These are phyloP conservation scores for Laspeyria flexula DNA, from an alignment of 2,888 invertebrate genomes.

Conservation along the genomic window DNA sequence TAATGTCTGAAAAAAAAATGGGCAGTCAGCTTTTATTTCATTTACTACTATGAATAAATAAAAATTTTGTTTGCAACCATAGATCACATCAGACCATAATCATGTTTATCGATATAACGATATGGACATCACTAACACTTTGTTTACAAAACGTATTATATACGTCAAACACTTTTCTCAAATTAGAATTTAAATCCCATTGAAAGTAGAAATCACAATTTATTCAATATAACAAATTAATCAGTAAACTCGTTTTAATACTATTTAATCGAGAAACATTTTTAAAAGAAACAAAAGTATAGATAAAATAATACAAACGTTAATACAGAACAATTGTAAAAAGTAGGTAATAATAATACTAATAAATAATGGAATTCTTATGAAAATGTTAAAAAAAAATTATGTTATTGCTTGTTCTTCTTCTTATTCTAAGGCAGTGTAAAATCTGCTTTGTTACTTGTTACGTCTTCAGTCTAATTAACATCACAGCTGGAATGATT, in stretches of 20 bases:
- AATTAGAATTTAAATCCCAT: no score
- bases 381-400: slow-evolving; percentile 23
- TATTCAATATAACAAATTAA: slow-evolving; percentile 8
- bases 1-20: no score
- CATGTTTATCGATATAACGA: no score
- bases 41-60: no score
- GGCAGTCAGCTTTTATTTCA: no score
- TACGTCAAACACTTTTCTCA: no score
- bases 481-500: slow-evolving; percentile 90
- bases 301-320: slow-evolving; percentile 42
- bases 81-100: no score
- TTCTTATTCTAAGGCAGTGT: slow-evolving; percentile 46
- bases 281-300: slow-evolving; percentile 41
- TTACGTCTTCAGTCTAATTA: slow-evolving; percentile 80
- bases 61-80: no score
- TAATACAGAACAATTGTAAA: slow-evolving; percentile 45
- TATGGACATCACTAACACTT: no score
- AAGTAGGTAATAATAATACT: slow-evolving; percentile 39
- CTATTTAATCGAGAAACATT: slow-evolving; percentile 67
- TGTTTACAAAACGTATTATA: no score
- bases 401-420: slow-evolving; percentile 49
- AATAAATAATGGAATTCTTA: slow-evolving; percentile 47
- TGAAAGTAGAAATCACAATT: no score
- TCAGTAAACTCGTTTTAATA: slow-evolving; percentile 54
- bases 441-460: slow-evolving; percentile 52